These are phyloP conservation scores for Microtus pennsylvanicus DNA, from an alignment of 2,113 vertebrate genomes.

Conservation along the genomic window DNA sequence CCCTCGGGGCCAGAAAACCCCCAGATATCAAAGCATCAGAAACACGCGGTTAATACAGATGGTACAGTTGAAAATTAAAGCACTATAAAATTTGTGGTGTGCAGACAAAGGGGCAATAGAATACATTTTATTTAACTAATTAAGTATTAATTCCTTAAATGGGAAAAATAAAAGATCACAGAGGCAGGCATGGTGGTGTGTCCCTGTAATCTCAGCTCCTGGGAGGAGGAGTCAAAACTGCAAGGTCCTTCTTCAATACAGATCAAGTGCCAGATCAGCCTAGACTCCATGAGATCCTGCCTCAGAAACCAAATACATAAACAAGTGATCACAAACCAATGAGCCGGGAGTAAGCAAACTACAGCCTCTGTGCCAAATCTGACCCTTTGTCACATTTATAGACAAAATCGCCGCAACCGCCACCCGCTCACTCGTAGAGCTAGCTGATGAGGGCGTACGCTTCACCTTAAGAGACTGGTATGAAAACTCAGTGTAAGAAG, in stretches of 20 bases:
- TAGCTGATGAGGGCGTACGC: neutral
- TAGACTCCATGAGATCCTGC: neutral
- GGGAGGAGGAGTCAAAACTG: neutral
- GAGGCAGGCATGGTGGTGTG: neutral
- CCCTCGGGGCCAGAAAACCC: neutral
- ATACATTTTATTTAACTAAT: neutral
- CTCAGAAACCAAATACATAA: neutral
- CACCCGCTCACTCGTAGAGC: accelerated
- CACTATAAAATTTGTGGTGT: neutral
- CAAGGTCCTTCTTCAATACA: neutral
- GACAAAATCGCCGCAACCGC: neutral
- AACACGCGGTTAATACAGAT: neutral
- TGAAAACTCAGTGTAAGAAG: neutral
- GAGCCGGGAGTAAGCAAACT: neutral
- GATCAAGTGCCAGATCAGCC: neutral
- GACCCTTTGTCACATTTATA: neutral
- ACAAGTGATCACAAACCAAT: neutral
- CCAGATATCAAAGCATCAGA: neutral
- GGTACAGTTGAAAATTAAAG: neutral
- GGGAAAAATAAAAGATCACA: neutral
- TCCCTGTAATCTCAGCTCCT: neutral
- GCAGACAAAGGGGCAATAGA: neutral
- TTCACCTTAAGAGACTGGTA: neutral
- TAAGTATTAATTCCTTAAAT: neutral
- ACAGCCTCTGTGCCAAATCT: neutral